Base-by-base conservation (phyloP, 2,113 vertebrate genomes). In the Notothenia rossii region DNA sequence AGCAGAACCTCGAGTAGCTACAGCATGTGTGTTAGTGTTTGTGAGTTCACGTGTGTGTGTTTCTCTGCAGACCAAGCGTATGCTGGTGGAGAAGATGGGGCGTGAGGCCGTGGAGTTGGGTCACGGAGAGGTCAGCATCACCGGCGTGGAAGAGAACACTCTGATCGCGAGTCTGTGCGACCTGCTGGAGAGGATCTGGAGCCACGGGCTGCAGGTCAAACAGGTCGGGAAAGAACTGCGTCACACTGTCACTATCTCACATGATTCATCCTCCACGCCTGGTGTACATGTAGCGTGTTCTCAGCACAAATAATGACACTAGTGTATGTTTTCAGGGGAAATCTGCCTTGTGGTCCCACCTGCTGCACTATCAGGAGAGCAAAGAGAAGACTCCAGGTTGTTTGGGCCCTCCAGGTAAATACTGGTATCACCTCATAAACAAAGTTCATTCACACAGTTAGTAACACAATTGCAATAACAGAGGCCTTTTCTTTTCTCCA, bases 51-150 rank as follows among this genome's bases (percentile, higher is more conserved):
- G 18, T 33, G 33, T 60, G 33, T 60, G 7, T 84, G 3, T 79
- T 45, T 54, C 29, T 61, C 33, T 89, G 40, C 83, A 99, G 98
- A 99, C 98, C 15, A 99, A 99, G 75, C 97, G 98, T 14, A 99
- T 99, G 98, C 88, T 99, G 91, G 98, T 99, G 62, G 98, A 99
- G 91, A 99, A 99, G 90, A 99, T 99, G 98, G 98, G 98, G 18
- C 96, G 97, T 0, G 98, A 99, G 91, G 97, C 98, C 0, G 97
- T 99, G 54, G 98, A 99, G 73, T 91, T 99, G 85, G 98, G 98
- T 65, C 98, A 99, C 0, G 98, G 98, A 25, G 98, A 99, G 84
- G 98, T 96, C 54, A 99, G 96, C 88, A 98, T 99, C 87, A 99
- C 98, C 0, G 98, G 98, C 9, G 91, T 99, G 33, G 97, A 99